Conservation (phyloP, 1,140 invertebrate genomes). For the Ceratitis capitata region DNA sequence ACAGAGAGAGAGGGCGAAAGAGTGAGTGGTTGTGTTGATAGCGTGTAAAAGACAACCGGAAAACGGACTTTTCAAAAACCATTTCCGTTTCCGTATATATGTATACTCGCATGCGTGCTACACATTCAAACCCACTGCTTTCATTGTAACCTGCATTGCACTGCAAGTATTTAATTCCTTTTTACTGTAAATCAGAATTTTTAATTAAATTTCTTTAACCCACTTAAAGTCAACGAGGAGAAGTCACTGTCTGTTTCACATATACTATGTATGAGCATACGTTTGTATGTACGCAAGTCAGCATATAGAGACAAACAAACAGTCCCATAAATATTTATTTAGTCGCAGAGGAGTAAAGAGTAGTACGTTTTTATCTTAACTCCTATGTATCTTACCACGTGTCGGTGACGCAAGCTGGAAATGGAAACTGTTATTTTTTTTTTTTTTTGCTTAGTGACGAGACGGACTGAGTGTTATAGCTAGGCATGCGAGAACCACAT, state of each 20-base stretch:
- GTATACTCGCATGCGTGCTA: not conserved
- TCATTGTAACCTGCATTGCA: not conserved
- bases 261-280: not conserved
- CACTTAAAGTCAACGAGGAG: not conserved
- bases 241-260: not conserved
- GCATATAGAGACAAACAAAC: not conserved
- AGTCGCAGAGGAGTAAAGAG: not conserved
- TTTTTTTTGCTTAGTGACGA: not conserved
- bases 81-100: not conserved
- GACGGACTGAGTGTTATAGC: no score
- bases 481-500: not conserved
- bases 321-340: not conserved
- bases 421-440: not conserved
- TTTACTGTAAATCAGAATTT: not conserved
- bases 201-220: conserved; percentile 36
- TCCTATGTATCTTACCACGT: not conserved
- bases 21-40: not conserved
- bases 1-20: no score
- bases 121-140: not conserved
- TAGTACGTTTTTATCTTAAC: no score
- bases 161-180: conserved; percentile 6
- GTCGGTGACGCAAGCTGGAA: not conserved
- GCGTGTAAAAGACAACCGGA: conserved; percentile 13
- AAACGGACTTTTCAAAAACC: conserved; percentile 28
- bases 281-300: not conserved